Evolutionary conservation across 2,888 invertebrate genomes (phyloP).

Genomic region (Trypoxylon attenuatum): DNA sequence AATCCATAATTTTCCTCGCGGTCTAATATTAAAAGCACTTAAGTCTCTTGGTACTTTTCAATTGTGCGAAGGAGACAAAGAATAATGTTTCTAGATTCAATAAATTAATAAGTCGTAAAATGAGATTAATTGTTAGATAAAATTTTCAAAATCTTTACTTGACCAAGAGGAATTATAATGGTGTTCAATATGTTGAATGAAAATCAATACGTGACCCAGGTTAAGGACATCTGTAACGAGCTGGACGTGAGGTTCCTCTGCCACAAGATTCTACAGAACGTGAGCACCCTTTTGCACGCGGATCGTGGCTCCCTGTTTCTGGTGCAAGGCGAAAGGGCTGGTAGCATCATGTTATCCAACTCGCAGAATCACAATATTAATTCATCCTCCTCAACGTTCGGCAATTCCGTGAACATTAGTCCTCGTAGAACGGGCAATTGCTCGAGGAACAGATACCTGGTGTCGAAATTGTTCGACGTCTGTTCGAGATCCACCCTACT

Average conservation of each 20-base stretch:
- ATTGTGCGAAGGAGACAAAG: too few relatives aligned
- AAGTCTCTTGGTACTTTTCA: too few relatives aligned
- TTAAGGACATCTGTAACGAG: conserved; percentile 97
- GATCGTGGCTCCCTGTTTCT: conserved; percentile 95
- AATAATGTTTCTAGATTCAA: too few relatives aligned
- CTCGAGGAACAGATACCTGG: conserved; percentile 82
- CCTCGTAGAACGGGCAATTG: conserved; percentile 30
- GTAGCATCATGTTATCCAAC: conserved; percentile 68
- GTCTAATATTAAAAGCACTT: too few relatives aligned
- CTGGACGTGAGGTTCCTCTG: conserved; percentile 94
- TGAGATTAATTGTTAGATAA: too few relatives aligned
- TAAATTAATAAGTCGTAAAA: too few relatives aligned
- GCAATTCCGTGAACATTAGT: conserved; percentile 27
- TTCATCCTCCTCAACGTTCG: neutral
- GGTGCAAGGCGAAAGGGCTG: conserved; percentile 82
- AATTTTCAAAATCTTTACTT: too few relatives aligned
- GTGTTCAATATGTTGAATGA: too few relatives aligned
- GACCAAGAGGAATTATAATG: too few relatives aligned
- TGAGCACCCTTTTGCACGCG: conserved; percentile 92
- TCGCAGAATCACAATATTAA: conserved; percentile 63
- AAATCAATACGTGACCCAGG: conserved; percentile 79
- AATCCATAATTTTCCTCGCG: too few relatives aligned
- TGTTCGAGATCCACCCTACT: conserved; percentile 93
- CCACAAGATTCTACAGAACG: conserved; percentile 97
- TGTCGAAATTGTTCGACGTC: conserved; percentile 96